These are phyloP conservation scores for Clarias platycephalus DNA, from an alignment of 2,797 vertebrate species.

Conservation along the genomic window DNA sequence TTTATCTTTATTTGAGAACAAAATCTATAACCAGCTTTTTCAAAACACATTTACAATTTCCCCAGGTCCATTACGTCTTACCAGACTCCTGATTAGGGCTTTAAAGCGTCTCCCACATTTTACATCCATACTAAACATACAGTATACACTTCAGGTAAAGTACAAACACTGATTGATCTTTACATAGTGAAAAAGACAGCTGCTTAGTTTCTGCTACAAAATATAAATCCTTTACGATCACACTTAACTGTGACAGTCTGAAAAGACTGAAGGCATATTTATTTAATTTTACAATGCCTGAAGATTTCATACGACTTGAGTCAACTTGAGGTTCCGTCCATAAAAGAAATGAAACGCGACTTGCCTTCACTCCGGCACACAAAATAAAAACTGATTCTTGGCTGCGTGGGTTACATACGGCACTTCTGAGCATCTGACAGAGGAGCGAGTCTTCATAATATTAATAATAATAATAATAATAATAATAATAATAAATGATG, in stretches of 20 bases:
- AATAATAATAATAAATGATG: constrained; percentile 57
- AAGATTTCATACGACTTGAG: constrained; percentile 5
- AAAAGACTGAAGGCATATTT: constrained; percentile 29
- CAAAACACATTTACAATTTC: neutral
- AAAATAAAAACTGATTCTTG: constrained; percentile 2
- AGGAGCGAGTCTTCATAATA: constrained; percentile 59
- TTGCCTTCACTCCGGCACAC: neutral
- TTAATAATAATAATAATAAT: constrained; percentile 54
- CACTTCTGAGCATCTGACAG: constrained; percentile 66
- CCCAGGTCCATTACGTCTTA: neutral
- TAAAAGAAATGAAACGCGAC: neutral
- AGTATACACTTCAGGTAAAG: neutral
- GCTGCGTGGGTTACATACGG: constrained; percentile 38
- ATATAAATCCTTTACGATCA: neutral
- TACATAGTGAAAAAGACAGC: constrained; percentile 1
- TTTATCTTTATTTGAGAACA: neutral
- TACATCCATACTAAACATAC: neutral
- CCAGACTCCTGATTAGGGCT: constrained; percentile 2
- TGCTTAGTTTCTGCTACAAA: neutral
- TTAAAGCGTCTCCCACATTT: neutral
- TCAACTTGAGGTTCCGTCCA: neutral
- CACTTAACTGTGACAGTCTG: neutral
- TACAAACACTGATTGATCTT: constrained; percentile 6
- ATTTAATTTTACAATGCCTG: neutral
- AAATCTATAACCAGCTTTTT: neutral